These are phyloP conservation scores for Diarsia rubi DNA, from an alignment of 2,888 invertebrate genomes.

Conservation along the genomic window DNA sequence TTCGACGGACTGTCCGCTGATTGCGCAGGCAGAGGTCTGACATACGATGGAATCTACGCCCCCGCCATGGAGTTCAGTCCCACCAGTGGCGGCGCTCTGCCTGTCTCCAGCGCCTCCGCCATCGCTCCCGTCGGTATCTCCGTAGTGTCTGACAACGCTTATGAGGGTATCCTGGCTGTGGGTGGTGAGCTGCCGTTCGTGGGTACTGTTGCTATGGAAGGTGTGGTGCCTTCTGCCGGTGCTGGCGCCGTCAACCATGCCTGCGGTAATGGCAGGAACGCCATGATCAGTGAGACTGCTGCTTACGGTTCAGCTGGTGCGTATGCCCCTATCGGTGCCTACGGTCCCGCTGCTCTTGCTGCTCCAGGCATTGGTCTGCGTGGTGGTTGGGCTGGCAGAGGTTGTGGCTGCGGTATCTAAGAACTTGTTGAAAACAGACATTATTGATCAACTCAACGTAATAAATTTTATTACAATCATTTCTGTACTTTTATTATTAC, in stretches of 20 bases:
- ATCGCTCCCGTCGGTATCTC: conserved; percentile 45
- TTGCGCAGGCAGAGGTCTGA: conserved; percentile 6
- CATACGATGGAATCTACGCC: conserved; percentile 16
- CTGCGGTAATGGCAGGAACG: conserved; percentile 71
- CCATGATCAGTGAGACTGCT: conserved; percentile 60
- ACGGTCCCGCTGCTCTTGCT: conserved; percentile 28
- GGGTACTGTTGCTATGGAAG: conserved; percentile 74
- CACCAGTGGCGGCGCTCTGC: conserved; percentile 52
- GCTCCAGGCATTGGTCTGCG: not conserved
- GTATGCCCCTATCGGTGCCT: conserved; percentile 9
- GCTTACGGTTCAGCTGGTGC: conserved; percentile 15
- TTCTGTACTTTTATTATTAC: too few species aligned
- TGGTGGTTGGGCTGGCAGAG: conserved; percentile 16
- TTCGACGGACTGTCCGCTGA: not conserved
- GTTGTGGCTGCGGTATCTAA: conserved; percentile 17
- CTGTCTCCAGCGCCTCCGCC: conserved; percentile 33
- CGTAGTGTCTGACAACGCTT: conserved; percentile 58
- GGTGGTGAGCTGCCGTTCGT: conserved; percentile 73
- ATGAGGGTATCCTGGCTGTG: conserved; percentile 64
- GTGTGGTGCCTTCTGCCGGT: conserved; percentile 75
- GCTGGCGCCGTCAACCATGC: conserved; percentile 73
- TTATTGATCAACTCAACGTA: too few species aligned
- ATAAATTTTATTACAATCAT: too few species aligned
- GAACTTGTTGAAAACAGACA: too few species aligned
- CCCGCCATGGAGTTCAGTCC: conserved; percentile 35